Conservation (phyloP, 1,140 invertebrate genomes). For the Microplitis mediator region DNA sequence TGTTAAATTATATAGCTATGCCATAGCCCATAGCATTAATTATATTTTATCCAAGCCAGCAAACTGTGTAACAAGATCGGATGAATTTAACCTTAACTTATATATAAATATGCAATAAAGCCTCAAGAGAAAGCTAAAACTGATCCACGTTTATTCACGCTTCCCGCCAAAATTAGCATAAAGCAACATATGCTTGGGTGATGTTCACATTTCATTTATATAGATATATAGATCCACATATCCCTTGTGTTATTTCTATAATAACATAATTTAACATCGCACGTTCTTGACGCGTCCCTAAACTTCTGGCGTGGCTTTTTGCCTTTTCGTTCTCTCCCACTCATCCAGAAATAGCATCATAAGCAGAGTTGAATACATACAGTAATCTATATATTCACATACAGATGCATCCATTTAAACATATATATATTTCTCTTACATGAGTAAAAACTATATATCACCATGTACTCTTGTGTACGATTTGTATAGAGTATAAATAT, state of each 20-base stretch:
- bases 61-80: neutral
- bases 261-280: too few relatives aligned
- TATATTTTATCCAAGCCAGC: neutral
- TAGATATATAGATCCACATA: neutral
- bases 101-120: too few relatives aligned
- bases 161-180: neutral
- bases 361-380: neutral
- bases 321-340: slow-evolving; percentile 11
- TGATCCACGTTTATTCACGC: neutral
- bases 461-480: neutral
- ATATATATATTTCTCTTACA: neutral
- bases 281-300: neutral
- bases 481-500: neutral
- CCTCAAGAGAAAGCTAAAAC: too few relatives aligned
- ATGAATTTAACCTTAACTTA: too few relatives aligned
- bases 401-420: neutral
- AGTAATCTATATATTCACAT: too few relatives aligned
- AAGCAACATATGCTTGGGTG: neutral
- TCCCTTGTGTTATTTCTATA: neutral
- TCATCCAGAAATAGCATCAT: neutral
- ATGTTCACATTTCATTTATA: neutral
- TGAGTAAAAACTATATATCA: too few relatives aligned
- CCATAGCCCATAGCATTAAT: neutral
- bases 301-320: neutral
- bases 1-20: neutral